Evolutionary conservation across 2,888 invertebrate species (phyloP), one percentile per base, ranked within the genome.

Genomic region (Marasmarcha lunaedactyla): DNA sequence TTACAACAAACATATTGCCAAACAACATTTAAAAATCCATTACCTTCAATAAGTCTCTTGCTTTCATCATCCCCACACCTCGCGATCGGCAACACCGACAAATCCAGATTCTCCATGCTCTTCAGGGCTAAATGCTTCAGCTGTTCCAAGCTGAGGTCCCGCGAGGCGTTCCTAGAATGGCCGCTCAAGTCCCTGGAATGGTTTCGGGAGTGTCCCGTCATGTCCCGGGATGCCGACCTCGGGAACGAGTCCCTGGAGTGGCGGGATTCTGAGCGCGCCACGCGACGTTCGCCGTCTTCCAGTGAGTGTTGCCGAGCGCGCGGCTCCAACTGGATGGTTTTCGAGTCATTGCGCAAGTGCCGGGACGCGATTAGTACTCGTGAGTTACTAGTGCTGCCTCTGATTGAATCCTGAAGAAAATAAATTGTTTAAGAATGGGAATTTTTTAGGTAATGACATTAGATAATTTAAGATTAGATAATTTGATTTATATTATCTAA

Each of bases 261-360:
- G 67, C 73, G 61, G 71, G 63, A 54, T 46, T 57, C 54, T 44
- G 59, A 56, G 42, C 52, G 55, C 26, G 49, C 57, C 43, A 48
- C 54, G 45, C 49, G 78, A 58, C 39, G 39, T 39, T 61, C 59
- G 38, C 59, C 59, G 44, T 70, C 76, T 26, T 73, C 77, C 1
- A 55, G 48, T 40, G 71, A 63, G 54, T 69, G 72, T 37, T 73
- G 76, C 1, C 74, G 81, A 58, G 84, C 77, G 67, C 86, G 78
- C 49, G 85, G 84, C 57, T 88, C 88, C 50, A 87, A 65, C 51
- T 88, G 88, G 50, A 88, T 85, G n/a, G 87, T 87, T 55, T 87
- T 87, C 45, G 88, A 87, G 66, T 88, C 87, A 66, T 86, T 87
- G 45, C 88, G 81, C 25, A 86, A 74, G 52, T 88, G 88, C 1